Evolutionary conservation across 2,888 invertebrate genomes (phyloP), one percentile per base, ranked within the genome.

Genomic region (Carcina quercana): DNA sequence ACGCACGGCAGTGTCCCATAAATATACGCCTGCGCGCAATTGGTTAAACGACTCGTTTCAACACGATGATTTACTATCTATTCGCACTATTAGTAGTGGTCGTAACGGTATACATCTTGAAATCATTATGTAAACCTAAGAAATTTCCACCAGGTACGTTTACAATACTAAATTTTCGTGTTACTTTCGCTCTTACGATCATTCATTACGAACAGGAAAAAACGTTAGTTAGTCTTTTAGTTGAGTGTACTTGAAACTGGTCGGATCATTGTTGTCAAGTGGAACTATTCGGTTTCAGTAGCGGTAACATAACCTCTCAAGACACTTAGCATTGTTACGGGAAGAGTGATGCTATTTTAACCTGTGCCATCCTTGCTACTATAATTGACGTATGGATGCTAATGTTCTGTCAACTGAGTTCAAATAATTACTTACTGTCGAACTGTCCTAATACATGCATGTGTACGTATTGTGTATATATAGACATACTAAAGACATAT

Each of bases 21-120:
- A 35, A 34, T 37, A 35, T 22, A 37, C 27, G 45, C 42, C 48
- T 17, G 15, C 30, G 33, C 35, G 31, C 37, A 31, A 12, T 22
- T 22, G 10, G 24, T 7, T 17, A n/a, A 17, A 7, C 15, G 25
- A 25, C 36, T 37, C 42, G 41, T 37, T 41, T 36, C 34, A 34
- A 40, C 19, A 45, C 42, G 38, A 54, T 54, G 54, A 42, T 54
- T 32, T 29, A 33, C 14, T 31, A 26, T 27, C 32, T 45, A 11
- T 25, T 51, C 22, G 30, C 47, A 26, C 28, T 54, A 35, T 35
- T 43, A 29, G 28, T 53, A 19, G 35, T 57, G 15, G 37, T 47
- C 13, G 46, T 50, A 13, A 34, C 44, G 28, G 40, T 45, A 10
- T 52, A 43, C 26, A 36, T 42, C 28, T 7, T 45, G 15, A 32